Base-by-base conservation (phyloP, 2,113 vertebrate species). In the Anser brachyrhynchus region DNA sequence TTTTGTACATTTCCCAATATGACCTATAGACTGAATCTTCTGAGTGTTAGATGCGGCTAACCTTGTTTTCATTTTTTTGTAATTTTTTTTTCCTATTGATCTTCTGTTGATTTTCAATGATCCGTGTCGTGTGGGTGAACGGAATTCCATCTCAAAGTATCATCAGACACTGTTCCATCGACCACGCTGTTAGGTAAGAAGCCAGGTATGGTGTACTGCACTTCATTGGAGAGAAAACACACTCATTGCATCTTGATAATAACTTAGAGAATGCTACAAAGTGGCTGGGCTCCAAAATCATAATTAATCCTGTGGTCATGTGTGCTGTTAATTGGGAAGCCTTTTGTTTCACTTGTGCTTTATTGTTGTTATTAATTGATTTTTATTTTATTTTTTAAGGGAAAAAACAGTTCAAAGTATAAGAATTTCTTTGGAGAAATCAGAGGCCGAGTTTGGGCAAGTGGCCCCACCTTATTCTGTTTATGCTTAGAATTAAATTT, bases 91-190 rank as follows among this genome's bases (percentile, higher is more conserved):
- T 77, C 75, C 89, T 78, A 4, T 91, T 85, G 95, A 92, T 80
- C 95, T 92, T 69, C 89, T 95, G 91, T 88, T 95, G 95, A 73
- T 94, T 95, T 87, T 87, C 69, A 86, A 88, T 96, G 90, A 92
- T 83, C 93, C 75, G 58, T 94, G 70, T 96, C 70, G 67, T 91
- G 92, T 93, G 90, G 85, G 54, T 95, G 95, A 97, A 94, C 89
- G 87, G 95, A 84, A 79, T 96, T 97, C 83, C 92, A 91, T 91
- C 86, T 78, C 96, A 86, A 94, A 98, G 98, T 99, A 75, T 98
- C 98, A 87, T 99, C 98, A 95, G 98, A 98, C 89, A 98, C 98
- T 26, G 98, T 98, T 57, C 98, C 98, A 73, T 98, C 98, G 78
- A 98, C 98, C 14, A 94, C 97, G 12, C 98, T 98, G 70, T 97